A percentile compares a stretch with the other conserved stretches of the same genome.
These are phyloP conservation scores for Drosophila heteroneura DNA, from an alignment of 2,888 invertebrate species.

Conservation along the genomic window DNA sequence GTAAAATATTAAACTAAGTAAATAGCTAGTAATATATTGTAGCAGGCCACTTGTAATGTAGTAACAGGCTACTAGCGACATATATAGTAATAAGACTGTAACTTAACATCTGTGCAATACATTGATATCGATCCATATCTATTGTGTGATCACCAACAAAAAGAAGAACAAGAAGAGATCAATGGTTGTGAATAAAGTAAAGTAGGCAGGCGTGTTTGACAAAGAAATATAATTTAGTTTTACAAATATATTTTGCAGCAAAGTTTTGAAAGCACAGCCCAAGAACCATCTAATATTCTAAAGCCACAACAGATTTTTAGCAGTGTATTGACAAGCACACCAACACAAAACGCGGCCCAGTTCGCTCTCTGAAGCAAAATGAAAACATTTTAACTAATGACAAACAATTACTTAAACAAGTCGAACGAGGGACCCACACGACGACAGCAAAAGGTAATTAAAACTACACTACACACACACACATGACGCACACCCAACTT, in stretches of 20 bases:
- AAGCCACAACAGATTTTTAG: constrained; percentile 6
- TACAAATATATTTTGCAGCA: no score
- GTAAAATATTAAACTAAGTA: background rate
- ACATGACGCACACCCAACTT: constrained; percentile 8
- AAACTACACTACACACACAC: constrained; percentile 56
- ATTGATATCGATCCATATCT: no score
- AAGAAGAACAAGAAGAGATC: background rate
- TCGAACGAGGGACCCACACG: constrained; percentile 61
- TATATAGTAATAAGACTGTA: no score
- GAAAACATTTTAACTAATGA: constrained; percentile 82
- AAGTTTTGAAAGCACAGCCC: background rate
- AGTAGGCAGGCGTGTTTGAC: background rate
- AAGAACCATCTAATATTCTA: background rate
- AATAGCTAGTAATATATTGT: no score
- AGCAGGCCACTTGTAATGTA: no score
- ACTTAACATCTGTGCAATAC: no score
- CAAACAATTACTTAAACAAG: constrained; percentile 82
- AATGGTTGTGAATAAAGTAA: no score
- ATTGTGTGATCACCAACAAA: no score
- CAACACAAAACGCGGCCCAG: constrained; percentile 37
- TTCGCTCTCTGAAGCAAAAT: constrained; percentile 64
- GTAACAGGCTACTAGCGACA: no score
- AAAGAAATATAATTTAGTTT: background rate
- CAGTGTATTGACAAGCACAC: constrained; percentile 34
- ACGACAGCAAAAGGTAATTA: constrained; percentile 72